Conservation (phyloP, 2,888 invertebrate species). For the Tipula helvola region DNA sequence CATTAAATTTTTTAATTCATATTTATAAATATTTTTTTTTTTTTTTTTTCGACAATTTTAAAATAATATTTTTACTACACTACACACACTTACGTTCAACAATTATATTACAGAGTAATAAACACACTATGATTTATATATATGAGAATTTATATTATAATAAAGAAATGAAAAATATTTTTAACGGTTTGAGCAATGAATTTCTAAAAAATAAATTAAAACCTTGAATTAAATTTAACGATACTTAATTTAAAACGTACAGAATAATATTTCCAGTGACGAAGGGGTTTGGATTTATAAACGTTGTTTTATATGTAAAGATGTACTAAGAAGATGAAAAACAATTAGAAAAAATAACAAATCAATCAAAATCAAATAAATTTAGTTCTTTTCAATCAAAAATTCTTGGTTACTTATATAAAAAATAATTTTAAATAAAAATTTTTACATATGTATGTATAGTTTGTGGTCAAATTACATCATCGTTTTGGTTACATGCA, state of each 20-base stretch:
- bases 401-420: not conserved
- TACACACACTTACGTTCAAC: not conserved
- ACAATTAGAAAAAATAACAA: not conserved
- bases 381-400: not conserved
- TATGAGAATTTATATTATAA: not conserved
- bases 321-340: not conserved
- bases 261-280: not conserved
- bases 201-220: not conserved
- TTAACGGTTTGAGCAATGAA: not conserved
- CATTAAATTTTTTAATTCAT: too few relatives aligned
- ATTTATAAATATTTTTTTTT: too few relatives aligned
- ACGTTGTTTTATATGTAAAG: not conserved
- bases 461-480: not conserved
- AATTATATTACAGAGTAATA: not conserved
- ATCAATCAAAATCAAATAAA: slow-evolving; percentile 4
- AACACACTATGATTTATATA: not conserved
- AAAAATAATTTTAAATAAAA: not conserved
- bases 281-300: not conserved
- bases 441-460: not conserved
- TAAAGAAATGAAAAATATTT: not conserved
- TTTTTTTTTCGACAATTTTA: not conserved
- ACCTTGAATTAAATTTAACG: not conserved
- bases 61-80: not conserved
- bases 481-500: not conserved
- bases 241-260: not conserved